Base-by-base conservation (phyloP, 2,888 invertebrate species). In the Allolobophora icterica region DNA sequence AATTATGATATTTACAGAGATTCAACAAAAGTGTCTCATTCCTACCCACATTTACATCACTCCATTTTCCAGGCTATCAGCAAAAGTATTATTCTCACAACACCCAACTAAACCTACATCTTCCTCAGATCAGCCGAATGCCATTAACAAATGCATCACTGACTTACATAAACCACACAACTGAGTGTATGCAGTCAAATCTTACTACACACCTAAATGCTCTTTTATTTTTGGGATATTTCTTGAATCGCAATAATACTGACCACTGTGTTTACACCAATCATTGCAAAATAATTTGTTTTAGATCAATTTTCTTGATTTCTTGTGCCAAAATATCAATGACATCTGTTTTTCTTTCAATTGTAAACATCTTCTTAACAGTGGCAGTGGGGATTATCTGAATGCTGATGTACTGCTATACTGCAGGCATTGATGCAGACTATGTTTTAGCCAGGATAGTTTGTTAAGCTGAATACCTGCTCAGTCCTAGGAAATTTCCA, bases 401-500 rank as follows among this genome's bases (percentile, higher is more conserved):
- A 83, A 83, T 38, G 38, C 11, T 83, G 3, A 3, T 30, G n/a
- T 5, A 11, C 8, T 30, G 83, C n/a, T 83, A 83, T 8, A 15
- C 21, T 30, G 21, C 13, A 33, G 1, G 35, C 35, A 30, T 35
- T 15, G n/a, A 87, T 11, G n/a, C 17, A 35, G 38, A 35, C 17
- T 5, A 87, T 6, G 33, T 84, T 84, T 84, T 84, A 87, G 24
- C 17, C 24, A 87, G 33, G 24, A 34, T 24, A 30, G 17, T 87
- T 35, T 87, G n/a, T 38, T 35, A 24, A 24, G 15, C 24, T 35
- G 38, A 87, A 35, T 38, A 87, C 87, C 87, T 87, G 34, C 35
- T 87, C 87, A 34, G 34, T 34, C 17, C 38, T 38, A 87, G 34
- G 87, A 87, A 87, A 87, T 87, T 19, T 87, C 87, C 35, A 87